phyloP scores from a whole-genome alignment of 2,888 invertebrate species.

The Sarcophaga caerulescens region DNA sequence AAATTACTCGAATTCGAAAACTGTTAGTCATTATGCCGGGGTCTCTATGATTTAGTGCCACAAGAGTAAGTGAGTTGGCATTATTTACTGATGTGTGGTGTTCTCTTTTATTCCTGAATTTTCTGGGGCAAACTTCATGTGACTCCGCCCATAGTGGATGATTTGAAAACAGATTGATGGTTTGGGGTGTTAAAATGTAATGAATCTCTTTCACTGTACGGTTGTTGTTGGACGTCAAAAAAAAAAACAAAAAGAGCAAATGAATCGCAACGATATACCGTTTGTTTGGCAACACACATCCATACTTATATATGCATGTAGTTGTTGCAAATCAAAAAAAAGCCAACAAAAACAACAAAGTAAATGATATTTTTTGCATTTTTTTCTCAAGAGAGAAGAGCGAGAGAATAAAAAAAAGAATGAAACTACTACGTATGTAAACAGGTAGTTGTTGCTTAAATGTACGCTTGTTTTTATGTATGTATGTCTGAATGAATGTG shows the following conservation, averaged over 20 bases:
- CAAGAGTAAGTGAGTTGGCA: constrained; percentile 68
- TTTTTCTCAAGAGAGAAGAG: constrained; percentile 19
- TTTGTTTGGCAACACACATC: constrained; percentile 22
- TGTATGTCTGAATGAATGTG: constrained; percentile 9
- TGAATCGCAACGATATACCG: constrained; percentile 31
- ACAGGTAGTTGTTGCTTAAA: constrained; percentile 68
- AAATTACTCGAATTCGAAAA: constrained; percentile 74
- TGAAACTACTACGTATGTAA: constrained; percentile 52
- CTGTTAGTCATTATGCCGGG: constrained; percentile 74
- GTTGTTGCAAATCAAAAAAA: constrained; percentile 39
- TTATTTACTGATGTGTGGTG: constrained; percentile 67
- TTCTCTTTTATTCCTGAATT: constrained; percentile 60
- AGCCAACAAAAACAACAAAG: background rate
- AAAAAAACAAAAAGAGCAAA: constrained; percentile 45
- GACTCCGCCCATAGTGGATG: constrained; percentile 73
- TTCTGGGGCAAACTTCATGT: background rate
- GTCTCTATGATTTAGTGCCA: background rate
- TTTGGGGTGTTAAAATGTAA: constrained; percentile 73
- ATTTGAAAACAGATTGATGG: constrained; percentile 73
- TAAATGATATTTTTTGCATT: constrained; percentile 32
- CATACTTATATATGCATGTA: background rate
- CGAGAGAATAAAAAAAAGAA: constrained; percentile 8
- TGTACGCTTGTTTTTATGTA: background rate
- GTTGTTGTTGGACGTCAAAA: constrained; percentile 70
- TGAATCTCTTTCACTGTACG: constrained; percentile 54